Conservation (phyloP, 2,888 invertebrate genomes). For the Laothoe populi region DNA sequence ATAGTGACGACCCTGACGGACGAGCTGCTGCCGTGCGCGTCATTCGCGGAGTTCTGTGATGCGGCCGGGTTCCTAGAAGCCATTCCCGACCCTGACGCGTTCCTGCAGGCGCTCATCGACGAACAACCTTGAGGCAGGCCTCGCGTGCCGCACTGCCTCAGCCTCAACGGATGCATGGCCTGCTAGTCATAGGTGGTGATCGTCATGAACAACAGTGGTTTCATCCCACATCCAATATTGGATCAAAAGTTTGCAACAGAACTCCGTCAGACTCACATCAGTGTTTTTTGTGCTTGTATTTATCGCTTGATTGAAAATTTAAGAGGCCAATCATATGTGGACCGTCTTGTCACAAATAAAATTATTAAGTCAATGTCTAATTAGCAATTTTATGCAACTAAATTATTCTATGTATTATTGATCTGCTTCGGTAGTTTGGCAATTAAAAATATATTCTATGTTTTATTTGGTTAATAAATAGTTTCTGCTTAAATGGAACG, state of each 20-base stretch:
- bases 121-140: conserved; percentile 68
- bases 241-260: neutral
- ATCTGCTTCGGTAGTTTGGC: conserved; percentile 33
- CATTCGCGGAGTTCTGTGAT: conserved; percentile 97
- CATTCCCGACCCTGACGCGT: conserved; percentile 86
- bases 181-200: conserved; percentile 39
- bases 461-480: conserved; percentile 48
- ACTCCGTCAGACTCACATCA: neutral
- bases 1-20: conserved; percentile 93
- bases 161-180: conserved; percentile 63
- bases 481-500: conserved; percentile 50
- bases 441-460: conserved; percentile 44
- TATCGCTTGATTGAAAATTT: conserved; percentile 10
- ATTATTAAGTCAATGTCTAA: conserved; percentile 6
- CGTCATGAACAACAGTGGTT: conserved; percentile 6
- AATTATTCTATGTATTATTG: conserved; percentile 22
- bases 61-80: conserved; percentile 92
- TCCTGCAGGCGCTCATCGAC: conserved; percentile 62
- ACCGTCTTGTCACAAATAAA: neutral
- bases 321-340: neutral
- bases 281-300: conserved; percentile 8
- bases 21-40: conserved; percentile 95
- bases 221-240: neutral
- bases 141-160: conserved; percentile 59
- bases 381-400: conserved; percentile 7